Evolutionary conservation across 2,797 vertebrate genomes (phyloP).

Genomic region (Sylvia borin): DNA sequence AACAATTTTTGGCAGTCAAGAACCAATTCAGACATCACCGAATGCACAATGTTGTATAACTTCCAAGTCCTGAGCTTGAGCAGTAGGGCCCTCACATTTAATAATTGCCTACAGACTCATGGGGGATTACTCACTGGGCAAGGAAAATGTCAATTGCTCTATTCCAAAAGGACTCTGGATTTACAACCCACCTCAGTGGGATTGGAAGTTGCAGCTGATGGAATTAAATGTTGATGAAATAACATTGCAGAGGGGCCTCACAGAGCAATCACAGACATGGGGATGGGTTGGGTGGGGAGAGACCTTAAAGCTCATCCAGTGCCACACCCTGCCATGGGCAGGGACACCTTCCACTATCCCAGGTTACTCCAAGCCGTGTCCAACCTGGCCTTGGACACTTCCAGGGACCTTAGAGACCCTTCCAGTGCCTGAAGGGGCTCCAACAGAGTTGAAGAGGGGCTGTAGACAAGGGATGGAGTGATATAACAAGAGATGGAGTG

Average conservation of each 20-base stretch:
- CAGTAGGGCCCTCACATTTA: fast-evolving
- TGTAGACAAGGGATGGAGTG: neutral
- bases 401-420: neutral
- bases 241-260: neutral
- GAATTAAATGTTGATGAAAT: neutral
- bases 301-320: neutral
- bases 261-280: neutral
- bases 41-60: neutral
- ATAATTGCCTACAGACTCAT: neutral
- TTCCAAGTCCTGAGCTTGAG: neutral
- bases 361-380: fast-evolving
- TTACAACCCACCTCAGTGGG: neutral
- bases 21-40: neutral
- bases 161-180: neutral
- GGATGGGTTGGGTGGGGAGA: neutral
- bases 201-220: neutral
- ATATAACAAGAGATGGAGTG: too few species aligned
- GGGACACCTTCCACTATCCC: neutral
- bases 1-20: neutral
- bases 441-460: neutral
- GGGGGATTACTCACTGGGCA: neutral
- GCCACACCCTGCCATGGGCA: neutral
- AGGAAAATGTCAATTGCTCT: neutral
- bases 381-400: neutral
- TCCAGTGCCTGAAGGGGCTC: neutral